Percentiles rank a stretch among this genome's conserved stretches.
phyloP scores from a whole-genome alignment of 2,797 vertebrate species.

The Heliangelus exortis region DNA sequence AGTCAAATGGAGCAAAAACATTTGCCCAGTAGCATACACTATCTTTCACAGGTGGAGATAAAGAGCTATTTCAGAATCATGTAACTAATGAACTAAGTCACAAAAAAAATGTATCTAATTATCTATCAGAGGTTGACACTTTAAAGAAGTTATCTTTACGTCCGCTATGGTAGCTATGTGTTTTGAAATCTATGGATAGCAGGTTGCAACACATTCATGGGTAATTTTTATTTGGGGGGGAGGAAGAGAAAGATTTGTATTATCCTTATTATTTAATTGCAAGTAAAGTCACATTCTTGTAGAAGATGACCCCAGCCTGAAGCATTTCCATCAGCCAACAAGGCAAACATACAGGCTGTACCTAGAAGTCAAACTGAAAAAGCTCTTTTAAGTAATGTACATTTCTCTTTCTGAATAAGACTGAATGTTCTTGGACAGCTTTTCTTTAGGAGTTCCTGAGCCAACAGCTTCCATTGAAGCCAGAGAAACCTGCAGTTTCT shows the following conservation, averaged over 20 bases:
- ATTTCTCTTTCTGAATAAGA: not conserved
- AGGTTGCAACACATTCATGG: not conserved
- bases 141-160: not conserved
- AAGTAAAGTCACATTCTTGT: not conserved
- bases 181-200: not conserved
- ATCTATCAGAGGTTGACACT: not conserved
- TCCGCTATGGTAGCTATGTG: not conserved
- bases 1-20: not conserved
- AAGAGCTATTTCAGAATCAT: not conserved
- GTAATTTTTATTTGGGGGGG: not conserved
- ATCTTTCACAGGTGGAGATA: not conserved
- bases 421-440: not conserved
- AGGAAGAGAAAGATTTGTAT: not conserved
- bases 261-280: not conserved
- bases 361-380: not conserved
- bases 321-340: not conserved
- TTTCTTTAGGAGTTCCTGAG: not conserved
- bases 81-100: not conserved
- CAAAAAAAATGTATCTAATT: not conserved
- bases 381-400: not conserved
- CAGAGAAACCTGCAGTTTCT: not conserved
- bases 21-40: not conserved
- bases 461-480: not conserved
- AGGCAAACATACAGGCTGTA: not conserved
- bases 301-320: not conserved